These are phyloP conservation scores for Podarcis raffonei DNA, from an alignment of 2,113 vertebrate genomes.

Conservation along the genomic window DNA sequence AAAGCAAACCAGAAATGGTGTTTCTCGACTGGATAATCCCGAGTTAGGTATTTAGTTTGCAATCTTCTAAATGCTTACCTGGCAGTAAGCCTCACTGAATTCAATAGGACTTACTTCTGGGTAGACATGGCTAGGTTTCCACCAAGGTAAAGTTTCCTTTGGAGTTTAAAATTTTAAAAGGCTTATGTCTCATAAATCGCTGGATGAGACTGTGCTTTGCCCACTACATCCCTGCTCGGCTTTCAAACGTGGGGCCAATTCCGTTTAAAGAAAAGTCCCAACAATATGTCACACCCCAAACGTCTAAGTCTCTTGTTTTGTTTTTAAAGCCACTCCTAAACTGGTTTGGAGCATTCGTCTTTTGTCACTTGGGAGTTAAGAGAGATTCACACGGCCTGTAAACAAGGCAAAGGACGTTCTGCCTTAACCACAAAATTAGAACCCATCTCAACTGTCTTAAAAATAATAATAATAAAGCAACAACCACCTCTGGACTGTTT, in stretches of 20 bases:
- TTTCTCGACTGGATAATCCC: neutral
- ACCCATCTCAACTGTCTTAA: constrained; percentile 46
- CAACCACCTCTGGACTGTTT: constrained; percentile 33
- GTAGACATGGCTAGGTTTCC: neutral
- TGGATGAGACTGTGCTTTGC: neutral
- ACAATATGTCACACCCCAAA: too few species aligned
- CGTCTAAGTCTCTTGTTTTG: too few species aligned
- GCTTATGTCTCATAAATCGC: constrained; percentile 9
- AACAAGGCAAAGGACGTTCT: constrained; percentile 39
- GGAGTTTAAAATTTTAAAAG: neutral
- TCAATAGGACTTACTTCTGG: neutral
- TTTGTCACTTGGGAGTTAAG: constrained; percentile 53
- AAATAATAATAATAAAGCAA: too few species aligned
- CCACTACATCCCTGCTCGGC: neutral
- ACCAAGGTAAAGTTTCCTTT: neutral
- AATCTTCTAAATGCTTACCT: neutral
- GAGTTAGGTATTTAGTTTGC: neutral
- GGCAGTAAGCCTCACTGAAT: neutral
- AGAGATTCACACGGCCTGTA: constrained; percentile 33
- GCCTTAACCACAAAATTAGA: constrained; percentile 64
- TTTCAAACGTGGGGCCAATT: constrained; percentile 26
- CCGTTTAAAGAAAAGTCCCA: constrained; percentile 4
- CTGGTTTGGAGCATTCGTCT: constrained; percentile 19
- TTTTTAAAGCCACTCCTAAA: neutral
- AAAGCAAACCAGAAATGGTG: neutral